Conservation (phyloP, 64 coral and sea anemone species). For the Astreopora myriophthalma region DNA sequence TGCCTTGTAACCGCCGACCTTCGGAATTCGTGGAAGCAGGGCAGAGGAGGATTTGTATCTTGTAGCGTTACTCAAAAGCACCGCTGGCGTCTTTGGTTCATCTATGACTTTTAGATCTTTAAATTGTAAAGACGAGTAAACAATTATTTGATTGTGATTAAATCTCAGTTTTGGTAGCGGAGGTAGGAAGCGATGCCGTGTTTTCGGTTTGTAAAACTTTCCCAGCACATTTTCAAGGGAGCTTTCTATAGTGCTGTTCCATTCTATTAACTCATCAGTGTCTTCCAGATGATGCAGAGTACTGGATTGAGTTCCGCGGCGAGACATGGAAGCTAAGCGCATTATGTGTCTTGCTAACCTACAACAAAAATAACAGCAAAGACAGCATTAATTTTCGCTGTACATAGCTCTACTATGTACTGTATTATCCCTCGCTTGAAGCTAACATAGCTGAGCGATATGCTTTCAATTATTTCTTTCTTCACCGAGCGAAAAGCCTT, state of each 20-base stretch:
- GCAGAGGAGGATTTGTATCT: slow-evolving; percentile 53
- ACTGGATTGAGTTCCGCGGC: neutral
- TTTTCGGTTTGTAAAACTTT: slow-evolving; percentile 94
- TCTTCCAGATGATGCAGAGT: neutral
- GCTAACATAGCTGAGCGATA: too few species aligned
- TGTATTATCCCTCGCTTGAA: too few species aligned
- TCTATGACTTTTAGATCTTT: slow-evolving; percentile 82
- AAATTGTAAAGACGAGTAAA: slow-evolving; percentile 91
- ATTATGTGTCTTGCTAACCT: slow-evolving; percentile 85
- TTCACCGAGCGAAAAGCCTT: neutral
- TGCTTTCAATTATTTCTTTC: too few species aligned
- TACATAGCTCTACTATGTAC: too few species aligned
- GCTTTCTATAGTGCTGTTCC: slow-evolving; percentile 26
- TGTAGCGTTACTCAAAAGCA: slow-evolving; percentile 52
- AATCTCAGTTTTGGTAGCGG: slow-evolving; percentile 78
- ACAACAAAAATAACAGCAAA: neutral
- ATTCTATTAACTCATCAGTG: slow-evolving; percentile 34
- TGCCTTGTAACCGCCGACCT: neutral
- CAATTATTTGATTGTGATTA: slow-evolving; percentile 92
- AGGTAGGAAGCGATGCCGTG: slow-evolving; percentile 71
- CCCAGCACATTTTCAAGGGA: slow-evolving; percentile 76
- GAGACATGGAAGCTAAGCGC: slow-evolving; percentile 48
- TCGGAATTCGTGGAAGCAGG: slow-evolving; percentile 16
- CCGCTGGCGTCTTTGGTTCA: slow-evolving; percentile 79
- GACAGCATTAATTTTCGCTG: neutral